phyloP scores from a whole-genome alignment of 2,113 vertebrate genomes.

The Sigmodon hispidus region DNA sequence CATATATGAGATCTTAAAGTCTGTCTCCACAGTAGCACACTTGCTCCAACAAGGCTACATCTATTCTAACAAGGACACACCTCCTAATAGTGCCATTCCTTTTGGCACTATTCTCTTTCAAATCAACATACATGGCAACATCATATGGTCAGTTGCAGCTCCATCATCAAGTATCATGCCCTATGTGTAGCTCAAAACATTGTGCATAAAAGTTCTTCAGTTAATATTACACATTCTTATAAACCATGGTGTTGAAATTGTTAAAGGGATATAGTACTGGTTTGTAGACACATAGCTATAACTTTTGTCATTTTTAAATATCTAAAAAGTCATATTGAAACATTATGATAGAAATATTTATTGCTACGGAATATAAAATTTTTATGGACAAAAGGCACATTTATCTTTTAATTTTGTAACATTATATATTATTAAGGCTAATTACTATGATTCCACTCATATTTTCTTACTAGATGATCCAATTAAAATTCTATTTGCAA shows the following conservation, averaged over 20 bases:
- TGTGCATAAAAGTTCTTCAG: neutral
- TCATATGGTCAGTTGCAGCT: neutral
- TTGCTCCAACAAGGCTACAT: neutral
- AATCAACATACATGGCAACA: neutral
- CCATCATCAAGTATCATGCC: neutral
- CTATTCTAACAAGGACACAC: neutral
- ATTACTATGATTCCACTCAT: neutral
- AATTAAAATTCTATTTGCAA: neutral
- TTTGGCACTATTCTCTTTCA: neutral
- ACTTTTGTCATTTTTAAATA: neutral
- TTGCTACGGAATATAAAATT: neutral
- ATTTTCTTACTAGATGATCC: neutral
- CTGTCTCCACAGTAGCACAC: neutral
- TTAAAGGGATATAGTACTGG: neutral
- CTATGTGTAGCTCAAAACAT: neutral
- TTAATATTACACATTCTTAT: neutral
- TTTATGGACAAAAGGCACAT: neutral
- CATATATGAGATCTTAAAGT: neutral
- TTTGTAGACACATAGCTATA: neutral
- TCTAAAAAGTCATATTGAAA: neutral
- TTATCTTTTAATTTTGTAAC: neutral
- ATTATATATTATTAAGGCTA: neutral
- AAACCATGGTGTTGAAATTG: neutral
- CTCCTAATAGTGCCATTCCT: neutral
- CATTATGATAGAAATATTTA: neutral